Evolutionary conservation across 2,113 vertebrate genomes (phyloP), one percentile per base, ranked within the genome.

Genomic region (Irena cyanogastra): DNA sequence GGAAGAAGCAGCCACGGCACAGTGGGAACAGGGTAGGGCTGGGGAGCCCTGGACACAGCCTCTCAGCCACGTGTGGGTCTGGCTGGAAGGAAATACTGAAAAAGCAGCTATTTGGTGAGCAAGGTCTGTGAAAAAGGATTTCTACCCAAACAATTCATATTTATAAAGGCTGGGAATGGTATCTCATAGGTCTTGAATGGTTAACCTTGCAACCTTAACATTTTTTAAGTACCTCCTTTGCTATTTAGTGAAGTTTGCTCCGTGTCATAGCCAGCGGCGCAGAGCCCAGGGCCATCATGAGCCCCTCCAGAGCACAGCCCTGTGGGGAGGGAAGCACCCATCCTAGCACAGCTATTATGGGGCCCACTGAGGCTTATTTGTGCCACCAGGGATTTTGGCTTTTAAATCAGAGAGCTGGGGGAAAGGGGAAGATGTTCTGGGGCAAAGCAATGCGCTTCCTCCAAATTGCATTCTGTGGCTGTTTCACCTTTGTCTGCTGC

Each of bases 261-360:
- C 9, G 7, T 10, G 8, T 21, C 23, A 15, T 0, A 21, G 37
- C 7, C 37, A 27, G 31, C 10, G 12, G 17, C 18, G 19, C 26
- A 42, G 35, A 45, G 18, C 56, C 3, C 28, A 21, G 16, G 11
- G 12, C 53, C 27, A 11, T n/a, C 13, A 4, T 0, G 5, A 31
- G 17, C 8, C 15, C 26, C 13, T 17, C 27, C 20, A 9, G 4
- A 66, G 14, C 57, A 30, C 27, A 52, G 7, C 22, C 9, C 22
- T 6, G 3, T 4, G 7, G 3, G 6, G 7, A 63, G 10, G 1
- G 11, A 52, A 53, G 4, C 4, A 10, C 10, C 2, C 7, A 6
- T 11, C 35, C 31, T 16, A 3, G 14, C 30, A 11, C 12, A 41
- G 35, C 16, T n/a, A 2, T 37, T 59, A 13, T 20, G 8, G 22